Percentiles rank a stretch among this genome's conserved stretches.
phyloP scores from a whole-genome alignment of 2,797 vertebrate species.

The Halcyon chelicuti region DNA sequence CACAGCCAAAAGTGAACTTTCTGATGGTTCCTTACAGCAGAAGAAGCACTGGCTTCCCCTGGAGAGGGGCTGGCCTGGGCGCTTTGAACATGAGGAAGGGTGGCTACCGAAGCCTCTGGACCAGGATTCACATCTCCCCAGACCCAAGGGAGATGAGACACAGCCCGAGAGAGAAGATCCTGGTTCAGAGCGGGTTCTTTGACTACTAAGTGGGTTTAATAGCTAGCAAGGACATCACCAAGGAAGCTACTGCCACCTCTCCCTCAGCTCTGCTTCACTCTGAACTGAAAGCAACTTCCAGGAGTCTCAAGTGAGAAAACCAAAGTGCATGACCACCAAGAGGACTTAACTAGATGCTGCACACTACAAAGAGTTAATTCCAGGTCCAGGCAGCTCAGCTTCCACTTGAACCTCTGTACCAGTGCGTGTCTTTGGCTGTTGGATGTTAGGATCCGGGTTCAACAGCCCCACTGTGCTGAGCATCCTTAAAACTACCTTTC shows the following conservation, averaged over 20 bases:
- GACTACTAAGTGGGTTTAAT: neutral
- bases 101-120: neutral
- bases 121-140: neutral
- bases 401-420: neutral
- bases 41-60: neutral
- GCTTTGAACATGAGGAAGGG: neutral
- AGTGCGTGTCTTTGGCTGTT: neutral
- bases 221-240: neutral
- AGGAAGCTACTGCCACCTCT: neutral
- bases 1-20: neutral
- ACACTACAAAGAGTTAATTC: neutral
- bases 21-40: neutral
- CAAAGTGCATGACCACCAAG: neutral
- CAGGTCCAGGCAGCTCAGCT: neutral
- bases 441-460: neutral
- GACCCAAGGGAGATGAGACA: neutral
- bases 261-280: neutral
- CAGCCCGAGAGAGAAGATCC: neutral
- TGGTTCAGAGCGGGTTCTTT: neutral
- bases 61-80: neutral
- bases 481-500: neutral
- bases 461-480: neutral
- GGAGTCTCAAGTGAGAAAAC: neutral
- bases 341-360: neutral
- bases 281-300: neutral